Base-by-base conservation (phyloP, 2,797 vertebrate genomes). In the Graptemys geographica region DNA sequence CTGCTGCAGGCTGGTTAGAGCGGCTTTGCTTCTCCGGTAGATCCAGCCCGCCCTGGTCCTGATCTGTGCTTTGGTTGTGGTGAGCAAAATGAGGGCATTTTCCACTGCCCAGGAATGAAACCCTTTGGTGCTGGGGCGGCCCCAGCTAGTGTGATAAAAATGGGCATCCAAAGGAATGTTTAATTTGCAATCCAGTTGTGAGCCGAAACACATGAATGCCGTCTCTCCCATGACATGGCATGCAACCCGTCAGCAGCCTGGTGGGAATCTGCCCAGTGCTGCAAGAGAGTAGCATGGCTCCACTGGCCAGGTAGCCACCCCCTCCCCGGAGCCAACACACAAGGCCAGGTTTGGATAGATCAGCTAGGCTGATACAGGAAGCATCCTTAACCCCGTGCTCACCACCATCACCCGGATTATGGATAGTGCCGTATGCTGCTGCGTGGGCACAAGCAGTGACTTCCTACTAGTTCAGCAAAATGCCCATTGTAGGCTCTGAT, bases 291-390 rank as follows among this genome's bases (percentile, higher is more conserved):
- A 1, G 19, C 11, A 18, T 11, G 4, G 83, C 8, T 37, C 23
- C 27, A 8, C 2, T 0, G 19, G 78, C 27, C 74, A 9, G 41
- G 1, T 1, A 13, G 59, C 27, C 31, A 9, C 78, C 11, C 10
- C 2, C 6, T 49, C 4, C 6, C 72, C 6, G 1, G 21, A 0
- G 4, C 11, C 15, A 4, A 19, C 2, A 5, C 41, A 1, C 6
- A 5, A 21, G 18, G 81, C 49, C 31, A 72, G 83, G 90, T 44
- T 92, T 19, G 83, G 95, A 79, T 92, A 83, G 93, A 94, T 93
- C 96, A 96, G 96, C 92, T 72, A 93, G 94, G 94, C 93, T 95
- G 95, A 95, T 96, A 95, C 94, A 37, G 51, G 47, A 25, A 19
- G 19, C 10, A 19, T 53, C 49, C 18, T 15, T 55, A 23, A 47